Percentiles rank a stretch among this genome's conserved stretches.
Evolutionary conservation across 2,113 vertebrate genomes (phyloP).

Genomic region (Thinocorus orbignyianus): DNA sequence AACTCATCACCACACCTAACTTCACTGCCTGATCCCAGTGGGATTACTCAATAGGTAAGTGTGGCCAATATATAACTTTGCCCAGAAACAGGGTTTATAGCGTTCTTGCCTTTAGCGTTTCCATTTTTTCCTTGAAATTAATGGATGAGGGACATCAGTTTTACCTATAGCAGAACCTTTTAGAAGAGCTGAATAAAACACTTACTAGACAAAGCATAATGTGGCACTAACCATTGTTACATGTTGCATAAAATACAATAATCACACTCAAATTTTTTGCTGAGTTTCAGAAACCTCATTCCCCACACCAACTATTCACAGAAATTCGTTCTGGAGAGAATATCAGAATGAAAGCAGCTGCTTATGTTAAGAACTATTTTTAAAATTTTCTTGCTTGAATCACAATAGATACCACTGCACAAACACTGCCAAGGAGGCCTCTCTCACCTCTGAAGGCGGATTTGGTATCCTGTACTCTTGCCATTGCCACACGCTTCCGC

Average conservation of each 20-base stretch:
- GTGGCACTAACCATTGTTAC: background rate
- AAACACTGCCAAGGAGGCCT: background rate
- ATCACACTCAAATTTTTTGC: background rate
- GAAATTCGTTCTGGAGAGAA: background rate
- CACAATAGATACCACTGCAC: background rate
- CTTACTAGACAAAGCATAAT: background rate
- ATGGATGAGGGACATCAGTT: background rate
- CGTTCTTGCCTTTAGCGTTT: background rate
- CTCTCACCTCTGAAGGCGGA: conserved; percentile 91
- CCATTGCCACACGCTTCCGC: conserved; percentile 88
- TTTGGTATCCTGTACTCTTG: conserved; percentile 95
- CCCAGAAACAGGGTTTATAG: background rate
- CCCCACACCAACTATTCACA: background rate
- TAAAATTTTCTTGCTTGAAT: background rate
- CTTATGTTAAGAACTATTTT: background rate
- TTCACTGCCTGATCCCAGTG: background rate
- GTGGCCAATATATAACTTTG: background rate
- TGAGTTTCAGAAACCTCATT: background rate
- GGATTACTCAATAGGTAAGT: background rate
- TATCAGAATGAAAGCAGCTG: background rate
- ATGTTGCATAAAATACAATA: accelerated
- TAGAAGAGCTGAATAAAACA: background rate
- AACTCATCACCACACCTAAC: background rate
- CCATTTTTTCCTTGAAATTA: background rate
- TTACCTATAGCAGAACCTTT: background rate